Evolutionary conservation across 2,888 invertebrate genomes (phyloP).

Genomic region (Spialia ferax): DNA sequence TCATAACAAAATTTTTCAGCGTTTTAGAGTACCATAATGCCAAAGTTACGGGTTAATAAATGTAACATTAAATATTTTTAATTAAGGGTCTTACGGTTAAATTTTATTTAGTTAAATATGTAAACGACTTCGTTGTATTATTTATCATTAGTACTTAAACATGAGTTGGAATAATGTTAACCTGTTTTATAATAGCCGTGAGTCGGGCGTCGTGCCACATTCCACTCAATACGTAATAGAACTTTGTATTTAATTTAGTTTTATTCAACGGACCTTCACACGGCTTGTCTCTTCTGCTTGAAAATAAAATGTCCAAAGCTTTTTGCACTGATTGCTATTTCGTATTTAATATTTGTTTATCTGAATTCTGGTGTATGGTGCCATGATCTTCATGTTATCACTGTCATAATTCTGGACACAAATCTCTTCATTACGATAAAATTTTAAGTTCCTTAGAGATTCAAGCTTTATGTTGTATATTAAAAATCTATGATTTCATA

Average conservation of each 20-base stretch:
- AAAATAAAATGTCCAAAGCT: neutral
- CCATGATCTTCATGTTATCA: no score
- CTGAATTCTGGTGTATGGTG: neutral
- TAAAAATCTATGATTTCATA: no score
- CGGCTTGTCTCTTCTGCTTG: slow-evolving; percentile 32
- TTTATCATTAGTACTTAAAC: slow-evolving; percentile 52
- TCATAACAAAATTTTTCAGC: no score
- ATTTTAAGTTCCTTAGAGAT: no score
- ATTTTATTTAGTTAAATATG: slow-evolving; percentile 32
- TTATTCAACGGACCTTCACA: slow-evolving; percentile 8
- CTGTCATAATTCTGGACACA: no score
- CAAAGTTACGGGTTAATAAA: slow-evolving; percentile 5
- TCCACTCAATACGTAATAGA: slow-evolving; percentile 56
- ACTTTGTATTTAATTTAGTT: slow-evolving; percentile 54
- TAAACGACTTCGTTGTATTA: slow-evolving; percentile 26
- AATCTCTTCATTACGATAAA: no score
- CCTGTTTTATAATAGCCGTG: slow-evolving; percentile 62
- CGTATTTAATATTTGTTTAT: neutral
- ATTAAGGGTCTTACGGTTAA: slow-evolving; percentile 3
- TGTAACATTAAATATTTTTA: neutral
- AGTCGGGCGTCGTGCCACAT: slow-evolving; percentile 58
- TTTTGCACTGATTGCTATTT: neutral
- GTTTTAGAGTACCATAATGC: neutral
- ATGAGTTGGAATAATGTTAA: slow-evolving; percentile 61
- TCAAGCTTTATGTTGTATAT: no score